These are phyloP conservation scores for Xylocampa areola DNA, from an alignment of 2,888 invertebrate genomes.

Conservation along the genomic window DNA sequence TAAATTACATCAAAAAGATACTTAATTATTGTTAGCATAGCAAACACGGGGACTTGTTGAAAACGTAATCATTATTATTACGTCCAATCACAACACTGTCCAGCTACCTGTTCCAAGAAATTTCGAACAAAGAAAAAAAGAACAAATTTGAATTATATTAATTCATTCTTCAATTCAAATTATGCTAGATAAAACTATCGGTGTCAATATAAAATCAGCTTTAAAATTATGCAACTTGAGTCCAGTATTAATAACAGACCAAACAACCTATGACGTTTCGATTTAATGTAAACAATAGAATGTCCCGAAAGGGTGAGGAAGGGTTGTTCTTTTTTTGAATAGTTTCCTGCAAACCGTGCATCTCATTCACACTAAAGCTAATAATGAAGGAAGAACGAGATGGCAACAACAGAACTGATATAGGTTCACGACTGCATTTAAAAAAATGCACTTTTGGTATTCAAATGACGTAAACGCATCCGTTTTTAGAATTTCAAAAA, in stretches of 20 bases:
- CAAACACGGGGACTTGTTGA: constrained; percentile 51
- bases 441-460: constrained; percentile 84
- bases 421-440: constrained; percentile 66
- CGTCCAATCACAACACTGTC: constrained; percentile 69
- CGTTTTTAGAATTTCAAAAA: constrained; percentile 86
- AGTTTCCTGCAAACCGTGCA: constrained; percentile 81
- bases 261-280: constrained; percentile 71
- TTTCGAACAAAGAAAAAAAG: constrained; percentile 69
- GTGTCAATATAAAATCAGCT: constrained; percentile 60
- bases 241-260: constrained; percentile 61
- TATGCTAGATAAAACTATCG: constrained; percentile 43
- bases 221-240: constrained; percentile 60
- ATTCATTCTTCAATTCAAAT: constrained; percentile 62
- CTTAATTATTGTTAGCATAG: constrained; percentile 68
- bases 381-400: constrained; percentile 66
- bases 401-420: constrained; percentile 62
- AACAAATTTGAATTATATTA: constrained; percentile 78
- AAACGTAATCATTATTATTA: constrained; percentile 53
- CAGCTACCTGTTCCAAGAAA: constrained; percentile 83
- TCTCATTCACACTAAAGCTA: constrained; percentile 71
- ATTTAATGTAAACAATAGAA: constrained; percentile 80
- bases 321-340: constrained; percentile 88
- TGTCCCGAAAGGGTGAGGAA: constrained; percentile 86
- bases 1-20: constrained; percentile 70
- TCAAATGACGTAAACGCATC: constrained; percentile 87